Evolutionary conservation across 2,797 vertebrate species (phyloP), one percentile per base, ranked within the genome.

Genomic region (Threskiornis aethiopicus): DNA sequence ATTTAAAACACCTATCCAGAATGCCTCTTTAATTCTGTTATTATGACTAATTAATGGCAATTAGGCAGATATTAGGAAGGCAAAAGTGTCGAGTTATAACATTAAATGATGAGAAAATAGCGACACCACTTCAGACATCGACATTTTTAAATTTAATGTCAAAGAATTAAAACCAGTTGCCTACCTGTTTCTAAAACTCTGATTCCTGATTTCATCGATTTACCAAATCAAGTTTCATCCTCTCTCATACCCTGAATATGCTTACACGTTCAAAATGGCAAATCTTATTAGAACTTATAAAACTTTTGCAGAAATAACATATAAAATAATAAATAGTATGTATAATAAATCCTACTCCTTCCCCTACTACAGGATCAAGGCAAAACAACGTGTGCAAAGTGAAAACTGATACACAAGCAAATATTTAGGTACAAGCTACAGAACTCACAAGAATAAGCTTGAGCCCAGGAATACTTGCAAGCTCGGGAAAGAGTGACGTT

Each of bases 71-170:
- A 49, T 11, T 78, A 86, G 54, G 47, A 89, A 77, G n/a, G 10
- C 6, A 70, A 37, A 84, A 80, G 1, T 49, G 13, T 75, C 15
- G 37, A 54, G 19, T 42, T 44, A 11, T 31, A 69, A 49, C 6
- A 42, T 21, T 73, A 89, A 80, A 75, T 46, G 12, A 47, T 26
- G 22, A 71, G 33, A 57, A 85, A 93, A 89, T 10, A 64, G 11
- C 0, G 0, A 20, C 18, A 57, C 2, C 5, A 10, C 22, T 70
- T 84, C 25, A 46, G 55, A 39, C 12, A 71, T 9, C 2, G 8
- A 6, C 13, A 41, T 9, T 76, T 67, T 71, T 55, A 6, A 59
- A 17, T 90, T 79, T 58, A 42, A 26, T 29, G 3, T 29, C 29
- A 41, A 75, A 54, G 28, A 69, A 59, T 64, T 49, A 22, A 84